These are phyloP conservation scores for Cnemophilus loriae DNA, from an alignment of 2,113 vertebrate genomes.

Conservation along the genomic window DNA sequence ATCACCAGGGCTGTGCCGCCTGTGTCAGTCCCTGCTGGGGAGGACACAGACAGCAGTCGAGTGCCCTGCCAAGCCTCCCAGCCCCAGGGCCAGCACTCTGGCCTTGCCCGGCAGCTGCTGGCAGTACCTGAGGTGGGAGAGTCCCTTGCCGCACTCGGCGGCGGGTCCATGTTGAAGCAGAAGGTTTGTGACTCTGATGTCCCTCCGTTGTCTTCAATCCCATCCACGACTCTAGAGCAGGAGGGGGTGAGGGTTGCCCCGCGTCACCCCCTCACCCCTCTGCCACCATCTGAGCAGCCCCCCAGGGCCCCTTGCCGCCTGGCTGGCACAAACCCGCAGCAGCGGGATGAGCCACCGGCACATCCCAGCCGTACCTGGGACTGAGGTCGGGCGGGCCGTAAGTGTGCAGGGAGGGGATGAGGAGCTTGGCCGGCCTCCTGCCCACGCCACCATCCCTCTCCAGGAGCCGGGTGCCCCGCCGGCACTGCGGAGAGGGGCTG, in stretches of 20 bases:
- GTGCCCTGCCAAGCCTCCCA: not conserved
- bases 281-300: not conserved
- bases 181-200: constrained; percentile 71
- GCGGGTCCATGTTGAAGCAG: constrained; percentile 77
- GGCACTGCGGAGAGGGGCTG: constrained; percentile 72
- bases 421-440: constrained; percentile 78
- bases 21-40: not conserved
- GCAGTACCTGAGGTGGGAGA: constrained; percentile 52
- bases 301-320: rapidly evolving
- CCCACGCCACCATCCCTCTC: not conserved
- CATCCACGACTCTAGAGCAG: constrained; percentile 84
- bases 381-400: constrained; percentile 84
- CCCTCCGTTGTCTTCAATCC: constrained; percentile 85
- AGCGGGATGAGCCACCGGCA: rapidly evolving
- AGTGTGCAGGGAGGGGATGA: constrained; percentile 81
- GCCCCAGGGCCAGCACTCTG: rapidly evolving
- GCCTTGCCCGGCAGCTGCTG: not conserved
- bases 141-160: not conserved
- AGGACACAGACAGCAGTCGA: not conserved
- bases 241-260: not conserved
- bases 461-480: constrained; percentile 29
- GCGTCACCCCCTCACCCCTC: rapidly evolving
- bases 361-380: constrained; percentile 76
- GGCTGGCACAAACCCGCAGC: rapidly evolving
- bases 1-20: constrained; percentile 64